These are phyloP conservation scores for Oceanodroma tethys DNA, from an alignment of 2,113 vertebrate genomes.

Conservation along the genomic window DNA sequence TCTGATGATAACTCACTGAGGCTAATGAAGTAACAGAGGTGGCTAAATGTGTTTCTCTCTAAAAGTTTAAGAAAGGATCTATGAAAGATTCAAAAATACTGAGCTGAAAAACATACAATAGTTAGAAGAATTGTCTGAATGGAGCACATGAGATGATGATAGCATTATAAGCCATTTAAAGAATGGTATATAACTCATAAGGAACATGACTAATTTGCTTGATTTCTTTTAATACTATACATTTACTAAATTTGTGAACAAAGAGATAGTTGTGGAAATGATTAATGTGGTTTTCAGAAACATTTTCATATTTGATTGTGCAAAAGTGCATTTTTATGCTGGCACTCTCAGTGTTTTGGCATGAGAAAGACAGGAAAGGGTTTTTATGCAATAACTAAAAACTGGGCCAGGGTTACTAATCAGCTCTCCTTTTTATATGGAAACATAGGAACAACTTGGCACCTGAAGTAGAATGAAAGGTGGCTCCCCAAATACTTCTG, in stretches of 20 bases:
- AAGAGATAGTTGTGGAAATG: not conserved
- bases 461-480: not conserved
- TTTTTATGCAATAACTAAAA: not conserved
- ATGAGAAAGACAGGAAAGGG: not conserved
- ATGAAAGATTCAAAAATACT: not conserved
- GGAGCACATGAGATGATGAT: not conserved
- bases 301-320: not conserved
- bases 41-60: not conserved
- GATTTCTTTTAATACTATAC: not conserved
- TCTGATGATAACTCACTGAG: not conserved
- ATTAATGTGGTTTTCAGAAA: not conserved
- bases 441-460: not conserved
- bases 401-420: not conserved
- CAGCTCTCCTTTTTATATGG: not conserved
- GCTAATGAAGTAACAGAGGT: not conserved
- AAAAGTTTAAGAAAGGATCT: not conserved
- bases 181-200: not conserved
- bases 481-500: not conserved
- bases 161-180: not conserved
- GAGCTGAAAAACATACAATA: not conserved
- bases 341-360: not conserved
- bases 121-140: not conserved
- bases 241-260: not conserved
- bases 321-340: not conserved
- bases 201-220: not conserved